phyloP scores from a whole-genome alignment of 1,140 invertebrate species.

The Orius insidiosus region DNA sequence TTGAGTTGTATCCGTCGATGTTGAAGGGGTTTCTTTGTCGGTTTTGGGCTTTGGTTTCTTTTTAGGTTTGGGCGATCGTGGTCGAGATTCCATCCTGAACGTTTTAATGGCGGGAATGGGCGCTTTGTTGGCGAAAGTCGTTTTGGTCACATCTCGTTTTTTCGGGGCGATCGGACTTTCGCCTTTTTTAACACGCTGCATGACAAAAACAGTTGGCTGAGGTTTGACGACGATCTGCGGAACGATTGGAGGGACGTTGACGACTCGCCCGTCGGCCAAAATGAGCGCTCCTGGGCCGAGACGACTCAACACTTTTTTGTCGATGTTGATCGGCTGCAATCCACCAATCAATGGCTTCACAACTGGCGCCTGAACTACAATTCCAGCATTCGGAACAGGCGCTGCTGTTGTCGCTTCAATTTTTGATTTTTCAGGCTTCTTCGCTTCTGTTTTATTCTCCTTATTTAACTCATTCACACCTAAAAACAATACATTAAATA shows the following conservation, averaged over 20 bases:
- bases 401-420: too few species aligned
- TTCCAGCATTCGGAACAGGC: too few species aligned
- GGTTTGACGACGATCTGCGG: conserved; percentile 14
- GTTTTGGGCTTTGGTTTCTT: conserved; percentile 14
- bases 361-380: too few species aligned
- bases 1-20: conserved; percentile 2
- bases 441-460: not conserved
- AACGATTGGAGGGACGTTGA: conserved; percentile 13
- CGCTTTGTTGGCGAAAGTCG: conserved; percentile 50
- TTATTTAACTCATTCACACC: not conserved
- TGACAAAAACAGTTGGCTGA: conserved; percentile 13
- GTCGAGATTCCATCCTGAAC: conserved; percentile 23
- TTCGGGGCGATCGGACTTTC: conserved; percentile 14
- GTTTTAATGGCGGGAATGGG: conserved; percentile 44
- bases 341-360: too few species aligned
- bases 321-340: not conserved
- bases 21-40: conserved; percentile 4
- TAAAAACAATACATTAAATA: not conserved
- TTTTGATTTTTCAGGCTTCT: not conserved
- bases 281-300: conserved; percentile 17
- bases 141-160: conserved; percentile 30
- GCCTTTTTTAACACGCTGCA: conserved; percentile 10
- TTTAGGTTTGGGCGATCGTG: conserved; percentile 23
- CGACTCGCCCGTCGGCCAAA: conserved; percentile 15
- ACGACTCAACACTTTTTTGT: conserved; percentile 10